Evolutionary conservation across 2,888 invertebrate species (phyloP).

Genomic region (Chrysomela aeneicollis): DNA sequence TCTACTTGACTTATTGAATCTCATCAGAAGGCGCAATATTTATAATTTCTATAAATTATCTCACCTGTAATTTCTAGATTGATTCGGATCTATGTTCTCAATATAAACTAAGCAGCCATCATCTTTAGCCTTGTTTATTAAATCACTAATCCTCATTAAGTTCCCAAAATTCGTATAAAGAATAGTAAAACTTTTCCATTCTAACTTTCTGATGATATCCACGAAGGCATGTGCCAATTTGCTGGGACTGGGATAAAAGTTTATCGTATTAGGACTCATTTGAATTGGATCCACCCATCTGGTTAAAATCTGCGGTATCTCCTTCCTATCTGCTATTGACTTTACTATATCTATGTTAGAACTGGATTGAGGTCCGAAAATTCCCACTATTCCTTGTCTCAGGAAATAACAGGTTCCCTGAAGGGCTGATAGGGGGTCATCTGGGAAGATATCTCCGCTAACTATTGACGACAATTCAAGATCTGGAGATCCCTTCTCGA

Average conservation of each 20-base stretch:
- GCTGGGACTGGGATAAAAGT: constrained; percentile 68
- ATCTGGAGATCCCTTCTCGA: constrained; percentile 27
- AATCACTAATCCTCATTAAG: constrained; percentile 62
- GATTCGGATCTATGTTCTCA: constrained; percentile 56
- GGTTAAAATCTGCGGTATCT: constrained; percentile 33
- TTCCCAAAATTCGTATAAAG: constrained; percentile 68
- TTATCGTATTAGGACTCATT: constrained; percentile 58
- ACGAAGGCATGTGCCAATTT: constrained; percentile 47
- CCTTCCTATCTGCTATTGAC: constrained; percentile 27
- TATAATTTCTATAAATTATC: no score
- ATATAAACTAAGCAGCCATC: constrained; percentile 56
- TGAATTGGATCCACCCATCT: constrained; percentile 25
- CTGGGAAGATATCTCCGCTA: constrained; percentile 21
- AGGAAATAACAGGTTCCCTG: constrained; percentile 41
- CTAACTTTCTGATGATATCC: constrained; percentile 61
- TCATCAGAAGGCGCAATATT: no score
- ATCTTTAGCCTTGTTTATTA: constrained; percentile 62
- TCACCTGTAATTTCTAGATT: constrained; percentile 65
- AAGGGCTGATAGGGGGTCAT: constrained; percentile 40
- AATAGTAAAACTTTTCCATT: constrained; percentile 68
- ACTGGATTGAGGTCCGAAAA: constrained; percentile 31
- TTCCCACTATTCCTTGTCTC: constrained; percentile 66
- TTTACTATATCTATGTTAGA: constrained; percentile 29
- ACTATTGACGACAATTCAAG: constrained; percentile 19
- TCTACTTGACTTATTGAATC: no score